Evolutionary conservation across 2,888 invertebrate genomes (phyloP), one percentile per base, ranked within the genome.

Genomic region (Melipona bicolor): DNA sequence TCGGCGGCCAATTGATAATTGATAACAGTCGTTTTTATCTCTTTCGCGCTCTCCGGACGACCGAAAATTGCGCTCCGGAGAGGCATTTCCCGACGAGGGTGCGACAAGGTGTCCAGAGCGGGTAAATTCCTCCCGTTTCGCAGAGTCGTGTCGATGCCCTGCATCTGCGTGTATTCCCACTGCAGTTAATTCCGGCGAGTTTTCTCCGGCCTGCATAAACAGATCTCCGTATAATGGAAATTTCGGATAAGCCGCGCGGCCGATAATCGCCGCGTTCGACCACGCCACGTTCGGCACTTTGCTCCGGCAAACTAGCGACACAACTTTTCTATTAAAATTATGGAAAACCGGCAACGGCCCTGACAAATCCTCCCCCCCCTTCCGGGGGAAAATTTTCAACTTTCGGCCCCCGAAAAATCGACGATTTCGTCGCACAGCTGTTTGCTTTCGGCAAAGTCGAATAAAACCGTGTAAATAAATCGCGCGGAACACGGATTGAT

Each of bases 181-280:
- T 52, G 52, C 52, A 54, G 71, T 61, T 82, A 82, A 82, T 71
- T 82, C 75, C 56, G 21, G 56, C 15, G 75, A 24, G 71, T 65
- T 69, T 52, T n/a, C 65, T 52, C 17, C 21, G 56, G 43, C 43
- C 32, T 71, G 65, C 71, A 76, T 82, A 82, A 82, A 82, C 75
- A 82, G 81, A 74, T 67, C 70, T 70, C 32, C 82, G 69, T 64
- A 82, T 82, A 83, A 83, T 83, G 83, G 82, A 75, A 83, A 83
- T 83, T 82, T 83, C 71, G 71, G 75, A 82, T 83, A 83, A 83
- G 83, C 83, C 56, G 75, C 75, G 36, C 54, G 43, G 36, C 83
- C 65, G 75, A 82, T 83, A 83, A 82, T 83, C 82, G 61, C 43
- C 43, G 56, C 43, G 52, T 69, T 65, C 52, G 32, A 65, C 82